Conservation (phyloP, 2,888 invertebrate species). For the Limnephilus rhombicus region DNA sequence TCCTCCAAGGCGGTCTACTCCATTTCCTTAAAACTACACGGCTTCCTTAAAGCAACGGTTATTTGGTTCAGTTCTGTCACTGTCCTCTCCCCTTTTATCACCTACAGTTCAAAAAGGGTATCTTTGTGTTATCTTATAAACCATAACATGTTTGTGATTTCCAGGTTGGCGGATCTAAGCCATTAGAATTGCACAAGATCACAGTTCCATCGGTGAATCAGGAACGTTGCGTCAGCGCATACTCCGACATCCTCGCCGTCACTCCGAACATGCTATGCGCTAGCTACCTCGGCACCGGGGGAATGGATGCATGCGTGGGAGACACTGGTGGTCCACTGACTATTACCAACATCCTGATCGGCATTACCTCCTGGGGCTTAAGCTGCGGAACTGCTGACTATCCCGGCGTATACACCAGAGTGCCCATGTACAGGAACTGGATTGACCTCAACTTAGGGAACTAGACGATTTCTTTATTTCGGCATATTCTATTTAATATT, state of each 20-base stretch:
- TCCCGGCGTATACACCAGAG: conserved; percentile 79
- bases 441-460: conserved; percentile 67
- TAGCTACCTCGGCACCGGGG: conserved; percentile 72
- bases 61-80: neutral
- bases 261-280: conserved; percentile 74
- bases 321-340: conserved; percentile 79
- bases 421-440: conserved; percentile 73
- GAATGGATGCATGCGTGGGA: conserved; percentile 75
- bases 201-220: conserved; percentile 58
- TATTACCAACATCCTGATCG: conserved; percentile 72
- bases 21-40: neutral
- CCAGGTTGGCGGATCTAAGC: conserved; percentile 51
- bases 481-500: neutral
- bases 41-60: neutral
- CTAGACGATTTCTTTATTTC: neutral
- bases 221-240: conserved; percentile 45
- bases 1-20: neutral
- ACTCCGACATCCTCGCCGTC: conserved; percentile 66
- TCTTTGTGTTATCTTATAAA: neutral
- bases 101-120: neutral
- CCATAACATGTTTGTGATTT: neutral
- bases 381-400: conserved; percentile 76
- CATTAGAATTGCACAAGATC: conserved; percentile 50
- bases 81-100: neutral
- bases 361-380: conserved; percentile 80